These are phyloP conservation scores for Bradynema listronoti DNA, from an alignment of 1,140 invertebrate species.

Conservation along the genomic window DNA sequence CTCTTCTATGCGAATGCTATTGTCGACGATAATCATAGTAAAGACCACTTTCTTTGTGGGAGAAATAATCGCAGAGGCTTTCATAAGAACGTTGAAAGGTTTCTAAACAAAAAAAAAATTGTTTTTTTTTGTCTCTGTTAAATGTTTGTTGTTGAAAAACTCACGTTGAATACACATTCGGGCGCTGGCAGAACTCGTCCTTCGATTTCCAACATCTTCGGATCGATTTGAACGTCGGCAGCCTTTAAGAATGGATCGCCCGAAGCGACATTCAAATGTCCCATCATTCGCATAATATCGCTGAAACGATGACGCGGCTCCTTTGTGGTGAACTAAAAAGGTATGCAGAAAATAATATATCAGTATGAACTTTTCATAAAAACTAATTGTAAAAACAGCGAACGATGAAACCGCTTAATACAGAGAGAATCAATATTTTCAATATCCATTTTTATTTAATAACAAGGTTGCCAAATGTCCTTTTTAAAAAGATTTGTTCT, in stretches of 20 bases:
- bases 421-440: no score
- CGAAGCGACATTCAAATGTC: not conserved
- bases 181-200: not conserved
- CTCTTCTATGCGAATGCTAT: not conserved
- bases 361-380: not conserved
- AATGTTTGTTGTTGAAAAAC: not conserved
- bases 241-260: constrained; percentile 1
- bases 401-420: no score
- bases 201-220: constrained; percentile 1
- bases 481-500: no score
- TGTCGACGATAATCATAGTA: not conserved
- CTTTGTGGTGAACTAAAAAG: not conserved
- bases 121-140: not conserved
- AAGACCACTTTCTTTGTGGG: not conserved
- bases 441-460: no score
- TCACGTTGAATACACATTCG: constrained; percentile 3
- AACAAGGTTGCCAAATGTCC: no score
- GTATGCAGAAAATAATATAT: not conserved
- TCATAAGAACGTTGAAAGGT: not conserved
- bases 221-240: not conserved
- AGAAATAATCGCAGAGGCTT: not conserved
- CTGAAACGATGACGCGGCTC: constrained; percentile 1
- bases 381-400: no score
- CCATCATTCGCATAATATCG: not conserved
- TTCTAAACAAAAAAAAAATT: not conserved